A percentile compares a stretch with the other conserved stretches of the same genome.
phyloP scores from a whole-genome alignment of 2,888 invertebrate genomes.

The Pachymerium ferrugineum region DNA sequence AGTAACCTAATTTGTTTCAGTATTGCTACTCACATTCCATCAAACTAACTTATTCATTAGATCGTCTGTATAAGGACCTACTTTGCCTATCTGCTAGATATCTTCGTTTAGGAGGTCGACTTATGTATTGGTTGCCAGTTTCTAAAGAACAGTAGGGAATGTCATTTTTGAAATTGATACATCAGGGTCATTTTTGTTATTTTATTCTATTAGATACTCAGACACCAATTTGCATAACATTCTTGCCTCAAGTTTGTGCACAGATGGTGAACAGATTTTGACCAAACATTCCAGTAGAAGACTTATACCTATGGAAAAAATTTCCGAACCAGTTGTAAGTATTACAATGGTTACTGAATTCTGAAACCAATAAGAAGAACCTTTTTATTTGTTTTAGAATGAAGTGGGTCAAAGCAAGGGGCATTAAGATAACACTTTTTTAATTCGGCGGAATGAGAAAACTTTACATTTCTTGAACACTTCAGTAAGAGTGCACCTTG shows the following conservation, averaged over 20 bases:
- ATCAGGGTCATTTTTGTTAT: conserved; percentile 30
- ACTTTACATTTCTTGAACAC: neutral
- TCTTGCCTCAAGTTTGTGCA: no score
- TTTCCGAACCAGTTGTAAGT: conserved; percentile 52
- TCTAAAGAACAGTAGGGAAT: conserved; percentile 43
- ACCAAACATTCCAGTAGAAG: conserved; percentile 73
- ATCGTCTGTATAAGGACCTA: conserved; percentile 76
- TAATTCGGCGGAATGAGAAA: neutral
- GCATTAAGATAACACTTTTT: conserved; percentile 6
- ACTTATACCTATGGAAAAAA: conserved; percentile 79
- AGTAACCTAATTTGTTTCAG: conserved; percentile 39
- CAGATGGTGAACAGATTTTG: conserved; percentile 84
- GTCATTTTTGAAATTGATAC: neutral
- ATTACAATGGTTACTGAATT: neutral
- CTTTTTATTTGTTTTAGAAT: neutral
- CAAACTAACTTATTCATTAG: conserved; percentile 73
- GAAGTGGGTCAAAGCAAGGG: neutral
- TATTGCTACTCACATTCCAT: conserved; percentile 47
- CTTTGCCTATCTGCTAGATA: conserved; percentile 77
- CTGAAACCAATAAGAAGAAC: neutral
- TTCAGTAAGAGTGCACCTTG: neutral
- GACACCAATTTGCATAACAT: conserved; percentile 68
- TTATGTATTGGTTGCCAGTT: conserved; percentile 95
- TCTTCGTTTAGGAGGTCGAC: conserved; percentile 67
- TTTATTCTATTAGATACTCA: conserved; percentile 51